A percentile compares a stretch with the other conserved stretches of the same genome.
Evolutionary conservation across 2,113 vertebrate species (phyloP).

Genomic region (Acanthisitta chloris): DNA sequence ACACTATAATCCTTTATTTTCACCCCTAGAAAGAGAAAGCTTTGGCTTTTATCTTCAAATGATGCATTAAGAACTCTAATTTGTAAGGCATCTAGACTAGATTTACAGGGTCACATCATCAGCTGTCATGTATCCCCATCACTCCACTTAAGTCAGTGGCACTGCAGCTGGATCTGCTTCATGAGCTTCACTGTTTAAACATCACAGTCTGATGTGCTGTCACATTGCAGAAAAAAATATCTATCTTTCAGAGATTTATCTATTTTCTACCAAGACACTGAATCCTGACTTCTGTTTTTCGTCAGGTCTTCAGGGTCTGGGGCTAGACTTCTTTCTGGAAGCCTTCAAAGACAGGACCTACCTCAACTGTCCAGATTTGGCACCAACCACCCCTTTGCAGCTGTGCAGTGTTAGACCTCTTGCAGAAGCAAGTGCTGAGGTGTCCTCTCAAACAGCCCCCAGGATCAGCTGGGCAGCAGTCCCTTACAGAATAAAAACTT

Average conservation of each 20-base stretch:
- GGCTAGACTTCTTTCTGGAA: not conserved
- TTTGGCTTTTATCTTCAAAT: not conserved
- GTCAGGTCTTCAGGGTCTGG: not conserved
- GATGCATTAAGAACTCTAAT: not conserved
- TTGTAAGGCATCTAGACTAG: not conserved
- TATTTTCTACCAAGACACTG: not conserved
- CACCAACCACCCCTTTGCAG: not conserved
- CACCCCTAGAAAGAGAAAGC: not conserved
- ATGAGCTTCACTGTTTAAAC: not conserved
- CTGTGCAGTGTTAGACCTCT: not conserved
- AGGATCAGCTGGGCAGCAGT: not conserved
- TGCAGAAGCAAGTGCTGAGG: not conserved
- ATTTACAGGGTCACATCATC: not conserved
- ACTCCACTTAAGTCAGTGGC: not conserved
- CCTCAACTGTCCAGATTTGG: not conserved
- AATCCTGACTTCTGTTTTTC: not conserved
- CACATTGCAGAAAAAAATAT: not conserved
- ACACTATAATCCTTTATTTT: not conserved
- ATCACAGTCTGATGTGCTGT: not conserved
- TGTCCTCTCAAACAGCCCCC: not conserved
- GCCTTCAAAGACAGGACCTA: rapidly evolving
- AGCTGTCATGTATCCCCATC: not conserved
- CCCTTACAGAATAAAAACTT: not conserved
- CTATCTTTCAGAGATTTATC: not conserved
- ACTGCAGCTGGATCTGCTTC: not conserved